phyloP scores from a whole-genome alignment of 2,113 vertebrate species.

The Rhinoptilus africanus region DNA sequence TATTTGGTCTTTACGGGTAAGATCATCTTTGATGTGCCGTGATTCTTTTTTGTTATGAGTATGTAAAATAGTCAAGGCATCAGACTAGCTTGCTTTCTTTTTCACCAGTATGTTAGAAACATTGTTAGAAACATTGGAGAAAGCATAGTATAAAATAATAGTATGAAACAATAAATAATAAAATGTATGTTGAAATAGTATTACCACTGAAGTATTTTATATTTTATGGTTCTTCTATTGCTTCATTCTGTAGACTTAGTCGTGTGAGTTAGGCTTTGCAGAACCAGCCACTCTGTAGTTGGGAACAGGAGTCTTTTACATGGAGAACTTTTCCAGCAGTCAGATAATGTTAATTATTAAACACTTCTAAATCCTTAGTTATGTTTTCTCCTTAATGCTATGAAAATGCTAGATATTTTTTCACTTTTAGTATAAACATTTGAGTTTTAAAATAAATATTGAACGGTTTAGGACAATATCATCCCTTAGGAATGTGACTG shows the following conservation, averaged over 20 bases:
- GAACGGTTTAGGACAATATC: neutral
- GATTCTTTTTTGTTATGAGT: neutral
- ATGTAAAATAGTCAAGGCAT: neutral
- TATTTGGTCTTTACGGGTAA: constrained; percentile 96
- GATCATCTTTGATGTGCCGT: neutral
- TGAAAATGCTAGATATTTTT: neutral
- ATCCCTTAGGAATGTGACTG: neutral
- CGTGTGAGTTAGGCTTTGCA: neutral
- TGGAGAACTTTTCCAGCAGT: neutral
- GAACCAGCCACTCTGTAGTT: neutral
- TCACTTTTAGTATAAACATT: neutral
- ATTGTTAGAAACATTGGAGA: neutral
- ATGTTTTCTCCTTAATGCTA: neutral
- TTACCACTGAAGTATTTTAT: neutral
- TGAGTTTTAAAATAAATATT: neutral
- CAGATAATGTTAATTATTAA: neutral
- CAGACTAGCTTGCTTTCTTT: neutral
- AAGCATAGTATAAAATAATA: neutral
- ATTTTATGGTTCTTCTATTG: neutral
- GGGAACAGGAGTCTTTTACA: neutral
- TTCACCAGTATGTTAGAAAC: neutral
- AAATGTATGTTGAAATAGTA: too few relatives aligned
- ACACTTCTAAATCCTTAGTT: neutral
- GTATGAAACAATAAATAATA: neutral
- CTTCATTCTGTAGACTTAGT: neutral